Evolutionary conservation across 1,140 invertebrate genomes (phyloP).

Genomic region (Colletes gigas): DNA sequence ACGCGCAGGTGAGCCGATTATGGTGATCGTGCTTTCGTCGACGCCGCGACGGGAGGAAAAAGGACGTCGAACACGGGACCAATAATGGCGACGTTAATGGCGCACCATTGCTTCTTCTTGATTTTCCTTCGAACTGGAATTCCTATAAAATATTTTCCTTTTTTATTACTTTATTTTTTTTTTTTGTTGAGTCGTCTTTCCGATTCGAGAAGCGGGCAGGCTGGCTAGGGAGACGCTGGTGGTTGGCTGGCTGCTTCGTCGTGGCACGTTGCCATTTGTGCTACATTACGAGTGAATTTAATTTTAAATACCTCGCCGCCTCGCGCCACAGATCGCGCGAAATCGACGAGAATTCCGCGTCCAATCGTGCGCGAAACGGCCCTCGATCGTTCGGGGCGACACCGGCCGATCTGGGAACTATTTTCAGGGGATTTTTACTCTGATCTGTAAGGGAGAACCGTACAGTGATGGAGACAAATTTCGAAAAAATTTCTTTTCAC

Average conservation of each 20-base stretch:
- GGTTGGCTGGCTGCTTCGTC: neutral
- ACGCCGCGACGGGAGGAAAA: neutral
- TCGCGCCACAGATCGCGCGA: conserved; percentile 21
- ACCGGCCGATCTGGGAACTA: neutral
- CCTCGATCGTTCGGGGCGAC: neutral
- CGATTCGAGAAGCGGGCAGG: conserved; percentile 11
- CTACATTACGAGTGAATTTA: conserved; percentile 77
- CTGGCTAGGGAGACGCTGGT: neutral
- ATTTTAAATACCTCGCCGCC: conserved; percentile 73
- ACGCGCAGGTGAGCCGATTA: conserved; percentile 17
- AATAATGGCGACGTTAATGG: conserved; percentile 35
- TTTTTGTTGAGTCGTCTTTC: neutral
- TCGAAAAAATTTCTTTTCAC: no score
- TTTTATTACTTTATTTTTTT: neutral
- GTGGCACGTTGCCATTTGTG: conserved; percentile 76
- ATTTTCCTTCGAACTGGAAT: neutral
- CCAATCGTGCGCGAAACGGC: neutral
- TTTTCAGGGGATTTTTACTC: no score
- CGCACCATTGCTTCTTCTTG: neutral
- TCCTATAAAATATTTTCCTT: conserved; percentile 1
- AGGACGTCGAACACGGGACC: conserved; percentile 5
- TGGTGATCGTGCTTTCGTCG: conserved; percentile 17
- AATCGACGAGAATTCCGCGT: conserved; percentile 36
- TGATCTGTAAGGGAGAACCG: no score
- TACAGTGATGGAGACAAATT: no score